phyloP scores from a whole-genome alignment of 2,797 vertebrate genomes.

The Morus bassanus region DNA sequence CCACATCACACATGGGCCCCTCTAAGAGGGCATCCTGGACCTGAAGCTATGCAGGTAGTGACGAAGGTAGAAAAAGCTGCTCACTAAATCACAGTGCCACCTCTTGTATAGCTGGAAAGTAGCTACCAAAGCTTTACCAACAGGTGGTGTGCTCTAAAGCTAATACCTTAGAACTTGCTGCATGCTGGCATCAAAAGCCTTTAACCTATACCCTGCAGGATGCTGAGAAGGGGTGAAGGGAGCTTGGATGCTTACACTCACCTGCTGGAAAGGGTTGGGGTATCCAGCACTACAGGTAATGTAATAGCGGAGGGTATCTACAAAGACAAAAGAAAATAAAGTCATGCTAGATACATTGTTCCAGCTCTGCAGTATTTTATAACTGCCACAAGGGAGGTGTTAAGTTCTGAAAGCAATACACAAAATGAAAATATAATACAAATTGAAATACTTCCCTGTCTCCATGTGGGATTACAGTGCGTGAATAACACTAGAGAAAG shows the following conservation, averaged over 20 bases:
- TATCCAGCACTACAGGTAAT: constrained; percentile 84
- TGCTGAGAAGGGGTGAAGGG: not conserved
- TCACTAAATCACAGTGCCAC: not conserved
- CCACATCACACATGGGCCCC: not conserved
- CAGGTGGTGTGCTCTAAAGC: not conserved
- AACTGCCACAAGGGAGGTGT: not conserved
- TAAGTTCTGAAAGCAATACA: not conserved
- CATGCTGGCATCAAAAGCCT: not conserved
- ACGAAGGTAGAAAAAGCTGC: not conserved
- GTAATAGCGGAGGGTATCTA: constrained; percentile 92
- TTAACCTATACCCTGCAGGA: not conserved
- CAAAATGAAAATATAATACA: constrained; percentile 1
- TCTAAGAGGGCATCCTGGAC: not conserved
- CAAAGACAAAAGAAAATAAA: not conserved
- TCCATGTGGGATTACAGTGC: not conserved
- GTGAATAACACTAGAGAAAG: not conserved
- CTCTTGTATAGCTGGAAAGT: not conserved
- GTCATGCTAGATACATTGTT: not conserved
- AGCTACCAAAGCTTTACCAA: not conserved
- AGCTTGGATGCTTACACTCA: constrained; percentile 23
- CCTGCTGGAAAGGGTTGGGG: constrained; percentile 93
- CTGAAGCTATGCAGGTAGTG: not conserved
- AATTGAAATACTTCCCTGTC: not conserved
- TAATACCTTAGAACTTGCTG: not conserved
- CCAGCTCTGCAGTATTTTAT: not conserved